These are phyloP conservation scores for Melitaea cinxia DNA, from an alignment of 1,140 invertebrate species.

Conservation along the genomic window DNA sequence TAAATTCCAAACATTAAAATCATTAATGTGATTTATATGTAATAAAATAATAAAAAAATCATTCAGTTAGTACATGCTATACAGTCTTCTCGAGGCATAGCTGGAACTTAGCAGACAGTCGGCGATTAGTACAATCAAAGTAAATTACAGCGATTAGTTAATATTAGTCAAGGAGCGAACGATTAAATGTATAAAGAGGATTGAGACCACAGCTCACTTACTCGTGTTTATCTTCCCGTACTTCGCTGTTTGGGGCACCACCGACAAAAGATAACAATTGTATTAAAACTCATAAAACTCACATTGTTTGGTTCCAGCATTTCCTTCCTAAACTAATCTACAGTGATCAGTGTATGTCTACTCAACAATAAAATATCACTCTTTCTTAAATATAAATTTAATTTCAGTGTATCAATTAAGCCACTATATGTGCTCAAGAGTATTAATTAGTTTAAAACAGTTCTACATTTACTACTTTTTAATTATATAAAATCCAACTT, in stretches of 20 bases:
- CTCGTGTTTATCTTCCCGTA: conserved; percentile 80
- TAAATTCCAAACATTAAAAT: conserved; percentile 41
- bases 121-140: conserved; percentile 66
- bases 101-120: conserved; percentile 60
- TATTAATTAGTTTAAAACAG: conserved; percentile 14
- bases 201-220: conserved; percentile 84
- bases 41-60: conserved; percentile 53
- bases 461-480: conserved; percentile 17
- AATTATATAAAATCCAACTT: conserved; percentile 9
- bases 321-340: conserved; percentile 21
- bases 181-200: conserved; percentile 70
- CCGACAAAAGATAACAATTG: conserved; percentile 82
- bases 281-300: conserved; percentile 63
- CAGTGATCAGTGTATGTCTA: conserved; percentile 13
- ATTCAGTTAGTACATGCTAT: conserved; percentile 67
- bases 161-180: conserved; percentile 74
- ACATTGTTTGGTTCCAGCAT: conserved; percentile 44
- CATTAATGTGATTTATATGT: conserved; percentile 35
- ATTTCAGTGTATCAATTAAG: conserved; percentile 15
- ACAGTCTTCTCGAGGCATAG: conserved; percentile 48
- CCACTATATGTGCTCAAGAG: conserved; percentile 8
- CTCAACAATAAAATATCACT: background rate
- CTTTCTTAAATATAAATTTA: background rate
- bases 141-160: conserved; percentile 73
- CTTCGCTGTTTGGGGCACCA: conserved; percentile 81